Base-by-base conservation (phyloP, 2,113 vertebrate species). In the Promerops cafer region DNA sequence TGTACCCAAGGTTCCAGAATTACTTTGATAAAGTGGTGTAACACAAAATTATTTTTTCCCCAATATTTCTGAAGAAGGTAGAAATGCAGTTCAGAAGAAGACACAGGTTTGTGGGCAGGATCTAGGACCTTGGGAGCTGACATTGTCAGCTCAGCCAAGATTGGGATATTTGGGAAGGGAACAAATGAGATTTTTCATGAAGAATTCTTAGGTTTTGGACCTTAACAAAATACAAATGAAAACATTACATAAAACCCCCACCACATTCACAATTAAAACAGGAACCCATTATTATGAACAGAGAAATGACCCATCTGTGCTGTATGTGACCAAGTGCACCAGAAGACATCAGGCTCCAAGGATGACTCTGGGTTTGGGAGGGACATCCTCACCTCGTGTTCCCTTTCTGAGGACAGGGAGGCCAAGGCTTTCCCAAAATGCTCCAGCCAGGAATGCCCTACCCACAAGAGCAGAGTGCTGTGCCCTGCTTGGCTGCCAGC, bases 341-440 rank as follows among this genome's bases (percentile, higher is more conserved):
- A 57, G n/a, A 61, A 79, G 47, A 33, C 5, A 0, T 14, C 35
- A 45, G 12, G 30, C 27, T 54, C 40, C 12, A 13, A 35, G 31
- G 60, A 27, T 56, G 57, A 14, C 37, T 60, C 57, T 33, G 40
- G 27, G 3, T 59, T 78, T 65, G 33, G 47, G 59, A 66, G 50
- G 60, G 28, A 40, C 0, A 0, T 24, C 31, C 2, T 35, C 18
- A 11, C n/a, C 59, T n/a, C 5, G 4, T 56, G 63, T 10, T 11
- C 31, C 63, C 37, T 85, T 56, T 30, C 53, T 33, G 76, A 68
- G 53, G 27, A 50, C 56, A 60, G 21, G 18, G 39, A n/a, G 33
- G 39, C 44, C 61, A 33, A 66, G 57, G 42, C 35, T 63, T 49
- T 49, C 26, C 70, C 6, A 2, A 28, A 44, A 47, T 50, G 44